Conservation (phyloP, 2,113 vertebrate genomes). For the Oreochromis niloticus region DNA sequence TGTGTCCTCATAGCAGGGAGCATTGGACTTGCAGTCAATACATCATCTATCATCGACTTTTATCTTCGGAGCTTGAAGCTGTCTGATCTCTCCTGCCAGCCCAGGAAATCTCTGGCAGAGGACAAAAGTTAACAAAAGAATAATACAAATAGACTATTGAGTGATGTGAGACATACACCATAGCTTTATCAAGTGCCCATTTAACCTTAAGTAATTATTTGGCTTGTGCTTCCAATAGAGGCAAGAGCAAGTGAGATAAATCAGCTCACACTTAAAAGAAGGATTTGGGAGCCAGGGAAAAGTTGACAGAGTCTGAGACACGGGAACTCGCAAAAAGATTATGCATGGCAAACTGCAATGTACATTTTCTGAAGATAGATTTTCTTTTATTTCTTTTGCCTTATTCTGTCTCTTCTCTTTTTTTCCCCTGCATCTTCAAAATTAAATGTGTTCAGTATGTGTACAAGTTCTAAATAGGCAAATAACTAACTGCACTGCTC, state of each 20-base stretch:
- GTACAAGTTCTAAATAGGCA: background rate
- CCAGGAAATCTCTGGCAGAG: background rate
- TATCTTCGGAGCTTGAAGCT: background rate
- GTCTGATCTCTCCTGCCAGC: background rate
- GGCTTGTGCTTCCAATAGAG: constrained; percentile 27
- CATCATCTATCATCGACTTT: constrained; percentile 20
- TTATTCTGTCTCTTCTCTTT: background rate
- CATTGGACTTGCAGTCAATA: background rate
- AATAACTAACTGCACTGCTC: background rate
- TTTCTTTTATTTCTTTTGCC: background rate
- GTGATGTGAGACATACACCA: background rate
- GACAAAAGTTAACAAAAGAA: constrained; percentile 10
- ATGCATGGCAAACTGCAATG: background rate
- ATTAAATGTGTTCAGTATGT: background rate
- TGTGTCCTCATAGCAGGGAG: constrained; percentile 9
- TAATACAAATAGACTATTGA: constrained; percentile 14
- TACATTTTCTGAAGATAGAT: background rate
- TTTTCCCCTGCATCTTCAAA: background rate
- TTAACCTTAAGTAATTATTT: constrained; percentile 48
- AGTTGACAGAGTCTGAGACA: background rate
- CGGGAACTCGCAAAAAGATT: background rate
- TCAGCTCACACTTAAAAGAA: constrained; percentile 3
- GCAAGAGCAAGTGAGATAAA: constrained; percentile 12
- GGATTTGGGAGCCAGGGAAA: background rate
- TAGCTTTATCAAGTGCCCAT: constrained; percentile 11